Evolutionary conservation across 2,888 invertebrate species (phyloP).

Genomic region (Callosobruchus maculatus): DNA sequence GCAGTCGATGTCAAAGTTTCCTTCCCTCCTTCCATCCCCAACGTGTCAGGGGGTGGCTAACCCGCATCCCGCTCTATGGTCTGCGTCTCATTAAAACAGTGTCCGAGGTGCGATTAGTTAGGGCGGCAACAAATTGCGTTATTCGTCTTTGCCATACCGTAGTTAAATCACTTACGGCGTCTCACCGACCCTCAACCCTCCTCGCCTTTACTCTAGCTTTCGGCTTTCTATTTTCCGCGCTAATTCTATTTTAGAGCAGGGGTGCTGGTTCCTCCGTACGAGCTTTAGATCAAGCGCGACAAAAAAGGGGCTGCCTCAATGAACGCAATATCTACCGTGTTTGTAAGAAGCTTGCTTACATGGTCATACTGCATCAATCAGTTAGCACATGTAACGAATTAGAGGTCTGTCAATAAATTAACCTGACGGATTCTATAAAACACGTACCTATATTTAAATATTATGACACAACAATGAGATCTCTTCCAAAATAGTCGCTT

Average conservation of each 20-base stretch:
- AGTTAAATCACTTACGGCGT: slow-evolving; percentile 33
- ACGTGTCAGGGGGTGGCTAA: not conserved
- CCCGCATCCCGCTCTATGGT: slow-evolving; percentile 35
- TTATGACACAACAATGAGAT: no score
- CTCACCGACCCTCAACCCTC: not conserved
- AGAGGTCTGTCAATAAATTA: no score
- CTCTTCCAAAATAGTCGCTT: no score
- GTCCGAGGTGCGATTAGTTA: slow-evolving; percentile 52
- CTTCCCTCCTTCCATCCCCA: no score
- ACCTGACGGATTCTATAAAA: no score
- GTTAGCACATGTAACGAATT: no score
- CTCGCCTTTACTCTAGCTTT: not conserved
- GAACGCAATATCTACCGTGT: not conserved
- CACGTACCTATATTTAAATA: no score
- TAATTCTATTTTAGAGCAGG: not conserved
- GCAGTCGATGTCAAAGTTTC: no score
- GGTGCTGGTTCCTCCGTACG: not conserved
- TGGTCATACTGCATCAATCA: no score
- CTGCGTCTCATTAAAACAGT: slow-evolving; percentile 52
- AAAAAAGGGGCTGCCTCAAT: not conserved
- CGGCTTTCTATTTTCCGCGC: not conserved
- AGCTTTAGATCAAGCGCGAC: not conserved
- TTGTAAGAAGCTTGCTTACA: no score
- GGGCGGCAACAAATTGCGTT: slow-evolving; percentile 50
- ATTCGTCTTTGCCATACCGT: slow-evolving; percentile 50